These are phyloP conservation scores for Ophion ventricosus DNA, from an alignment of 2,888 invertebrate species.

Conservation along the genomic window DNA sequence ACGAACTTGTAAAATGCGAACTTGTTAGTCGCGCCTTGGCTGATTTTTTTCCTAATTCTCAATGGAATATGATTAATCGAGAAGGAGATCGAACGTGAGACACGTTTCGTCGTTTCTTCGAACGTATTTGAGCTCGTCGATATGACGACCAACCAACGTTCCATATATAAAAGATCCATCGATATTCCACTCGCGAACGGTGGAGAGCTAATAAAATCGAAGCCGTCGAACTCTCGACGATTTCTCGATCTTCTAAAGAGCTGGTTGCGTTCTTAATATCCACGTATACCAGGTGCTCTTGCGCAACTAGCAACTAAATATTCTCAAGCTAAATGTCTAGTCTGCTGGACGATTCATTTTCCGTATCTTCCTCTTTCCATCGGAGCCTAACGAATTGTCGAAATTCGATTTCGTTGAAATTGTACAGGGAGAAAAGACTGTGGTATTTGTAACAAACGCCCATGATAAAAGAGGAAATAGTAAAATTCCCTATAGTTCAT, in stretches of 20 bases:
- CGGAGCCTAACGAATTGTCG: too few relatives aligned
- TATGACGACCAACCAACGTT: constrained; percentile 19
- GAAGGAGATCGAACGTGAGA: constrained; percentile 2
- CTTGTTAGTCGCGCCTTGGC: background rate
- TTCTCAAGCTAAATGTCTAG: too few relatives aligned
- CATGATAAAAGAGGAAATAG: too few relatives aligned
- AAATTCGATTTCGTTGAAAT: too few relatives aligned
- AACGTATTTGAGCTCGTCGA: constrained; percentile 9
- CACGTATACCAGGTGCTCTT: background rate
- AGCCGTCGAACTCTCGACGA: constrained; percentile 49
- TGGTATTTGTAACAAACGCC: too few relatives aligned
- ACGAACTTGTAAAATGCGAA: background rate
- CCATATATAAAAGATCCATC: constrained; percentile 40
- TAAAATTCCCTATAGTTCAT: too few relatives aligned
- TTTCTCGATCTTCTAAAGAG: constrained; percentile 3
- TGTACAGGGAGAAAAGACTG: too few relatives aligned
- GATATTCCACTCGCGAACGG: constrained; percentile 50
- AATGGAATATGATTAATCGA: too few relatives aligned
- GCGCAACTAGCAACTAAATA: background rate
- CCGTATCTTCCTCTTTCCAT: too few relatives aligned
- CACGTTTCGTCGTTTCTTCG: constrained; percentile 35
- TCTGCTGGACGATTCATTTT: too few relatives aligned
- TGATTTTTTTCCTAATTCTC: background rate
- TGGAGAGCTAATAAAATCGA: constrained; percentile 46
- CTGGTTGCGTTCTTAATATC: background rate